phyloP scores from a whole-genome alignment of 2,797 vertebrate genomes.

The Chromobotia macracanthus region DNA sequence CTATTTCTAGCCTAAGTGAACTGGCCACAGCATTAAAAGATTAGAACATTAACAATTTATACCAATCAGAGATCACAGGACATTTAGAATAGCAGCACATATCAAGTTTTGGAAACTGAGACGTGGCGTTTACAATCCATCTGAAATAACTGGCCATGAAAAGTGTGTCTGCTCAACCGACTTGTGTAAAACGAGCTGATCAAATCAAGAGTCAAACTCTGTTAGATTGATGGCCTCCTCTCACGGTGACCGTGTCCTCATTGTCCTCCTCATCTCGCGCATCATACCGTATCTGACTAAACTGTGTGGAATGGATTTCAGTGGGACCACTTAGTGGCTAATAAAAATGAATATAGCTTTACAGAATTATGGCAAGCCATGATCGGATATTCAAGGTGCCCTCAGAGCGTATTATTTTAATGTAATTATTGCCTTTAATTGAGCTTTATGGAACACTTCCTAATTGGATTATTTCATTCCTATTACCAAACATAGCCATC shows the following conservation, averaged over 20 bases:
- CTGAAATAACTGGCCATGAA: constrained; percentile 45
- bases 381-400: constrained; percentile 26
- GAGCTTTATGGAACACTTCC: constrained; percentile 47
- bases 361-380: constrained; percentile 22
- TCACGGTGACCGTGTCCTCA: neutral
- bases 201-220: constrained; percentile 54
- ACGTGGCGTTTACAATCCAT: constrained; percentile 27
- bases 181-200: constrained; percentile 48
- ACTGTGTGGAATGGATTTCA: constrained; percentile 38
- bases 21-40: constrained; percentile 18
- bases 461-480: constrained; percentile 52
- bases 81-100: constrained; percentile 30
- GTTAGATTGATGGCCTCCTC: constrained; percentile 46
- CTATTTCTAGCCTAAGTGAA: constrained; percentile 11
- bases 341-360: constrained; percentile 16
- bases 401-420: constrained; percentile 50
- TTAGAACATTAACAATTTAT: constrained; percentile 44
- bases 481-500: constrained; percentile 47
- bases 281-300: constrained; percentile 41
- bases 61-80: constrained; percentile 24
- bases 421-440: constrained; percentile 57
- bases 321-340: constrained; percentile 27
- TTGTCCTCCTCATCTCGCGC: constrained; percentile 31
- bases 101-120: constrained; percentile 16
- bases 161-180: constrained; percentile 48